These are phyloP conservation scores for Synanthedon tipuliformis DNA, from an alignment of 2,888 invertebrate species.

Conservation along the genomic window DNA sequence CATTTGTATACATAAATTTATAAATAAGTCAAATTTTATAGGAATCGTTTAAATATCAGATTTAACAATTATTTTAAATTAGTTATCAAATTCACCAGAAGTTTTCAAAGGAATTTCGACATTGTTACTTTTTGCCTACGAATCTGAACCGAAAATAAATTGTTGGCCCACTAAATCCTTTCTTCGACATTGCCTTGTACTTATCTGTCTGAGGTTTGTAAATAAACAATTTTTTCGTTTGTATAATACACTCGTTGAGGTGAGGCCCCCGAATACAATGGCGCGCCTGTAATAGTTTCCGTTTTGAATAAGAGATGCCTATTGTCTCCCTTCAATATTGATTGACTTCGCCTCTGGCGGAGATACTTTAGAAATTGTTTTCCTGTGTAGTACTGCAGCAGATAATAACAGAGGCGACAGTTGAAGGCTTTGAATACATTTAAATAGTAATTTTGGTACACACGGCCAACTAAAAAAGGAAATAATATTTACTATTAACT, in stretches of 20 bases:
- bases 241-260: slow-evolving; percentile 59
- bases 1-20: no score
- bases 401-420: neutral
- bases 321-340: slow-evolving; percentile 64
- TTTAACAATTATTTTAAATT: no score
- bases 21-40: no score
- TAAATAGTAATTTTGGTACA: no score
- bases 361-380: slow-evolving; percentile 30
- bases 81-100: no score
- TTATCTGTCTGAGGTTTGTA: slow-evolving; percentile 49
- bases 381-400: slow-evolving; percentile 23
- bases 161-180: slow-evolving; percentile 16
- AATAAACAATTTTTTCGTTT: slow-evolving; percentile 62
- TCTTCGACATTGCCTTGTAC: slow-evolving; percentile 37
- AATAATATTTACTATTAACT: no score
- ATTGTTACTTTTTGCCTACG: no score
- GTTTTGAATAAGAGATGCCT: slow-evolving; percentile 62
- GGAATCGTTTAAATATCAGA: no score
- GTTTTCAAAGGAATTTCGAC: no score
- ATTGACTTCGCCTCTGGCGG: slow-evolving; percentile 35
- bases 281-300: slow-evolving; percentile 64
- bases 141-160: no score
- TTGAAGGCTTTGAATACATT: neutral
- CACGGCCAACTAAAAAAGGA: no score
- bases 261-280: slow-evolving; percentile 60